Conservation (phyloP, 2,888 invertebrate species). For the Pharmacophagus antenor region DNA sequence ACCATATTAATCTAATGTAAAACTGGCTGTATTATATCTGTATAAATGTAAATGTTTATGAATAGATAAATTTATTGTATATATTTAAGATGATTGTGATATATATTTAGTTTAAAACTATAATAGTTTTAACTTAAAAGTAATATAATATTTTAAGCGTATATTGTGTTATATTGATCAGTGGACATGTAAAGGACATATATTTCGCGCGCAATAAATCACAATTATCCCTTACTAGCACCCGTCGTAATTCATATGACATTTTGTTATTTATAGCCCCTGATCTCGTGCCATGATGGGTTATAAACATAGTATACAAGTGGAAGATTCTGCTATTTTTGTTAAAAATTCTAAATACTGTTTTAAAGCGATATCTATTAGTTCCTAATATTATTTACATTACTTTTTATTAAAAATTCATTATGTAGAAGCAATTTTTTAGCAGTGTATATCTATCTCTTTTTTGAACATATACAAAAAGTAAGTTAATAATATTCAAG, state of each 20-base stretch:
- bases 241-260: conserved; percentile 22
- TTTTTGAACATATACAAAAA: too few species aligned
- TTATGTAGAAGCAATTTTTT: too few species aligned
- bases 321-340: not conserved
- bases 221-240: conserved; percentile 23
- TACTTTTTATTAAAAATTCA: too few species aligned
- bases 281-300: conserved; percentile 10
- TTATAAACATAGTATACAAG: conserved; percentile 8
- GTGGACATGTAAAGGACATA: conserved; percentile 16
- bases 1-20: too few species aligned
- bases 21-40: too few species aligned
- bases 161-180: conserved; percentile 6
- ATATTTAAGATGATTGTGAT: too few species aligned
- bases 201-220: conserved; percentile 18
- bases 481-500: too few species aligned
- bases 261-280: conserved; percentile 21
- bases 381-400: too few species aligned
- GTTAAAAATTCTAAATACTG: not conserved
- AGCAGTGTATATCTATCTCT: too few species aligned
- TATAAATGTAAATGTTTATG: too few species aligned
- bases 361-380: not conserved
- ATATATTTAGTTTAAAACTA: not conserved
- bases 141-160: not conserved
- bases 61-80: too few species aligned
- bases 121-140: not conserved